Base-by-base conservation (phyloP, 2,113 vertebrate species). In the Gallinago undulata region DNA sequence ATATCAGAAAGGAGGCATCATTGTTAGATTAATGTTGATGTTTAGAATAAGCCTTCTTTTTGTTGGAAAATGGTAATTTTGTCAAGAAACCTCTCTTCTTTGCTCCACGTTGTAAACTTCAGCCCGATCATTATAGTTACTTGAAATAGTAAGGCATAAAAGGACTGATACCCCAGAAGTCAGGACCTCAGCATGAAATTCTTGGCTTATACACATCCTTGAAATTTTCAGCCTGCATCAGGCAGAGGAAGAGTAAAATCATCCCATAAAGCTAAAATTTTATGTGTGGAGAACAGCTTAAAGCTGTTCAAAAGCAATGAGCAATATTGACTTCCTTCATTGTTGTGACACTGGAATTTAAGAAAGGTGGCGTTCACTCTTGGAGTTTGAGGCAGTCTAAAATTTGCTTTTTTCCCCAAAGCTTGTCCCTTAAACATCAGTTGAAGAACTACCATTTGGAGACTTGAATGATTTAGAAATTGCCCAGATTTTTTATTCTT, bases 401-500 rank as follows among this genome's bases (percentile, higher is more conserved):
- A 75, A 75, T 41, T 51, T 45, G 56, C 56, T 68, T 39, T 0
- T 39, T 0, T 19, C 68, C 74, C 67, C 41, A 93, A 51, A 91
- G 64, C 67, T 84, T 67, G 64, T 53, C 51, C 60, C 62, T 84
- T 51, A 62, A 55, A 27, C 12, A 57, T 45, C 84, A 80, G 23
- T 6, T 47, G 66, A 77, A 69, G 67, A 75, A 69, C 7, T 7
- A 87, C 47, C 60, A 70, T 41, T 69, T 78, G 86, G 88, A 92
- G 90, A 66, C 63, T 11, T 11, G 55, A 89, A 76, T 35, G 85
- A 92, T 94, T 76, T 50, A 89, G 91, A 94, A 93, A 96, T 84
- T 64, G 24, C 70, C 59, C 33, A 27, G 9, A 23, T 66, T 92
- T 92, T 89, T 92, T 31, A 35, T 74, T 66, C 67, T 77, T 89